Conservation (phyloP, 1,140 invertebrate genomes). For the Centruroides sculpturatus region DNA sequence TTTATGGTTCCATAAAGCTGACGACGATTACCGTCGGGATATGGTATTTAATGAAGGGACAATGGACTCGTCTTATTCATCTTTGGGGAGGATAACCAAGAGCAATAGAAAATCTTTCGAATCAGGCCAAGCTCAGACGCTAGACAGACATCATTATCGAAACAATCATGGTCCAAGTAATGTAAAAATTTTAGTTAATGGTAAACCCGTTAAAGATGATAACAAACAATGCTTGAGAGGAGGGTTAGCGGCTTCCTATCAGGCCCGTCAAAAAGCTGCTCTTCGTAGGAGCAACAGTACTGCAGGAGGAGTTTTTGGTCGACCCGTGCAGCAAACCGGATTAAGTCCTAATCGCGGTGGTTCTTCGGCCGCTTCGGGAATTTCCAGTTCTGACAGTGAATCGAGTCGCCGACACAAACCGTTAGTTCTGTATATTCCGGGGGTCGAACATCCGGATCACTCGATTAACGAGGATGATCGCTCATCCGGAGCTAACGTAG, state of each 20-base stretch:
- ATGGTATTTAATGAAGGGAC: constrained; percentile 15
- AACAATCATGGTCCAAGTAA: constrained; percentile 9
- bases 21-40: constrained; percentile 14
- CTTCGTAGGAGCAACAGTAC: constrained; percentile 10
- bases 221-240: constrained; percentile 1
- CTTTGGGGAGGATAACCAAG: constrained; percentile 5
- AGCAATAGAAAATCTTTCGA: constrained; percentile 3
- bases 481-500: constrained; percentile 3
- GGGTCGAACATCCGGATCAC: constrained; percentile 10
- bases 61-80: not conserved
- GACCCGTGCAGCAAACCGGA: not conserved
- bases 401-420: constrained; percentile 3
- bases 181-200: constrained; percentile 14
- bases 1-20: constrained; percentile 12
- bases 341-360: constrained; percentile 4
- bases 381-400: constrained; percentile 15
- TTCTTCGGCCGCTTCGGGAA: constrained; percentile 4
- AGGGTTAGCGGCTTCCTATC: constrained; percentile 13
- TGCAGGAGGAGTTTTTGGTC: constrained; percentile 2
- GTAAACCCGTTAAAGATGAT: constrained; percentile 7
- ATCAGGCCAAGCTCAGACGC: constrained; percentile 3
- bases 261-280: constrained; percentile 13
- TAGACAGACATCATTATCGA: constrained; percentile 7
- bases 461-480: constrained; percentile 7
- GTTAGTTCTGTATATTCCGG: constrained; percentile 16